Evolutionary conservation across 2,797 vertebrate genomes (phyloP).

Genomic region (Fistularia commersonii): DNA sequence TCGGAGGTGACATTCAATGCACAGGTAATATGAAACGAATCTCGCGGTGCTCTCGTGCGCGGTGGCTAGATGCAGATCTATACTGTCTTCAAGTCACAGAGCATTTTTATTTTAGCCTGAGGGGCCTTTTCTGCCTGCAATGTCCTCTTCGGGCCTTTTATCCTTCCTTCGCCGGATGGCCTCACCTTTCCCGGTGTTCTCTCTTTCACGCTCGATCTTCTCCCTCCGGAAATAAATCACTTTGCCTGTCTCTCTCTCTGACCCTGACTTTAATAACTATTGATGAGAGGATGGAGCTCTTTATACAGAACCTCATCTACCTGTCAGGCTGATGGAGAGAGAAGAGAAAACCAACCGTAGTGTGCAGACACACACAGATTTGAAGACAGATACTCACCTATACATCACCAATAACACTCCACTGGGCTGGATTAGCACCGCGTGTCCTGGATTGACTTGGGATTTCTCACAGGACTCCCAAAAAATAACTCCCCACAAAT

Average conservation of each 20-base stretch:
- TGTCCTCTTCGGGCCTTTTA: slow-evolving; percentile 3
- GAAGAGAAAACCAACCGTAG: slow-evolving; percentile 29
- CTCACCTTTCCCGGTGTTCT: slow-evolving; percentile 19
- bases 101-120: too few relatives aligned
- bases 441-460: slow-evolving; percentile 24
- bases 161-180: slow-evolving; percentile 14
- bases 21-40: too few relatives aligned
- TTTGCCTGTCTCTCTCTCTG: slow-evolving; percentile 32
- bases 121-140: too few relatives aligned
- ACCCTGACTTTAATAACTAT: slow-evolving; percentile 61
- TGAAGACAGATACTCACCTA: neutral
- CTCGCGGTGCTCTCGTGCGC: too few relatives aligned
- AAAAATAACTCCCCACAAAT: slow-evolving; percentile 1
- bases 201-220: slow-evolving; percentile 27
- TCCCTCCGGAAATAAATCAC: slow-evolving; percentile 46
- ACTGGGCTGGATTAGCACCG: slow-evolving; percentile 3
- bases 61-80: too few relatives aligned
- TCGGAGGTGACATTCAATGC: too few relatives aligned
- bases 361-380: neutral
- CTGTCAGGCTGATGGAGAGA: slow-evolving; percentile 45
- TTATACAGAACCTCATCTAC: slow-evolving; percentile 43
- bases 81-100: too few relatives aligned
- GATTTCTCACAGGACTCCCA: slow-evolving; percentile 4
- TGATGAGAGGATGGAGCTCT: slow-evolving; percentile 54
- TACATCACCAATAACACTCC: neutral